A percentile compares a stretch with the other conserved stretches of the same genome.
phyloP scores from a whole-genome alignment of 2,113 vertebrate species.

The Psettodes erumei region DNA sequence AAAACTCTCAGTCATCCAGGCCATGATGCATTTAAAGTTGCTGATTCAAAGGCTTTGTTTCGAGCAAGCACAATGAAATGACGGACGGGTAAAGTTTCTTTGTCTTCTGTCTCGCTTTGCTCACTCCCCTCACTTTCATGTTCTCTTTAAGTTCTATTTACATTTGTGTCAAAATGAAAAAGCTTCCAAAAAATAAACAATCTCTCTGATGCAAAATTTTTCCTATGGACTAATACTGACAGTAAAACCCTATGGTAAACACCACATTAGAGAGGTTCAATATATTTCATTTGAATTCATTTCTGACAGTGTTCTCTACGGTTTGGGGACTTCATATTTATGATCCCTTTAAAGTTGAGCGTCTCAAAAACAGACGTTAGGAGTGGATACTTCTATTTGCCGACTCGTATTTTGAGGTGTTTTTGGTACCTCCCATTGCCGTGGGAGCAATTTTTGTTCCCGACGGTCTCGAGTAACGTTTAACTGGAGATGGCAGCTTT shows the following conservation, averaged over 20 bases:
- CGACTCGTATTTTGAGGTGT: not conserved
- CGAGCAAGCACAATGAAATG: not conserved
- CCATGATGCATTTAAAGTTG: not conserved
- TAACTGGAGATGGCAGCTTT: conserved; percentile 50
- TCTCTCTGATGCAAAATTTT: too few species aligned
- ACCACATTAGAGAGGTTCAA: too few species aligned
- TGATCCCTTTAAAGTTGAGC: accelerated
- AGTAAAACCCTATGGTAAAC: too few species aligned
- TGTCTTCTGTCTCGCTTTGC: not conserved
- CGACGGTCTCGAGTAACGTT: not conserved
- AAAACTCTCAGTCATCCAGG: not conserved
- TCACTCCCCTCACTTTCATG: not conserved
- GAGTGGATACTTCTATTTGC: not conserved
- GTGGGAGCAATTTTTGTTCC: conserved; percentile 2
- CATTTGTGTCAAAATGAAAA: not conserved
- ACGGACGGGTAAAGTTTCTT: not conserved
- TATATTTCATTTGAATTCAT: too few species aligned
- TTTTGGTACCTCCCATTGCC: not conserved
- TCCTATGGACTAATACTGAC: too few species aligned
- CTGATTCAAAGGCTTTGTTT: not conserved
- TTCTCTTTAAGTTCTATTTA: not conserved
- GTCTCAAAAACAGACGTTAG: not conserved
- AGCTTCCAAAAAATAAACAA: too few species aligned
- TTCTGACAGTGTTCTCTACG: too few species aligned
- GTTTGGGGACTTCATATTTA: too few species aligned